Evolutionary conservation across 2,113 vertebrate species (phyloP).

Genomic region (Hippocampus mohnikei): DNA sequence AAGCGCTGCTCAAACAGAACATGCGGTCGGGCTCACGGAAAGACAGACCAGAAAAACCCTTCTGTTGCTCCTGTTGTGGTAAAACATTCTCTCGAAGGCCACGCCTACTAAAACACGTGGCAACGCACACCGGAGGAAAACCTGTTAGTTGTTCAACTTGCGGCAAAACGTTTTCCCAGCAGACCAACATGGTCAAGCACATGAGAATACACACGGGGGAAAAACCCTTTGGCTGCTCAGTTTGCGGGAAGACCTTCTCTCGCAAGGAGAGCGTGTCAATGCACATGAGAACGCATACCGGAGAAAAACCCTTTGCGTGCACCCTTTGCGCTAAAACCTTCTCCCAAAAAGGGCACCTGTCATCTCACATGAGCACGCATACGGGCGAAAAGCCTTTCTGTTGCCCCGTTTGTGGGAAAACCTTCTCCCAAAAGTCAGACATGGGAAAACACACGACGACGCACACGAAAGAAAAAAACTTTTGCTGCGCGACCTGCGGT

Average conservation of each 20-base stretch:
- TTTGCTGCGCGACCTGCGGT: not conserved
- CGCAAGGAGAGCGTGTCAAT: not conserved
- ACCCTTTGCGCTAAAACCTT: not conserved
- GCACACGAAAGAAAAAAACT: not conserved
- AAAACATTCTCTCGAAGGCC: no score
- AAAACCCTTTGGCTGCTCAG: not conserved
- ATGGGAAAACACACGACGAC: not conserved
- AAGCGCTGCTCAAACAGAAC: no score
- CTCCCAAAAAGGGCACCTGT: not conserved
- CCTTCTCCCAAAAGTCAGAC: not conserved
- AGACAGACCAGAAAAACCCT: no score
- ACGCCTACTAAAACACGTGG: no score
- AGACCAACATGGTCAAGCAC: no score
- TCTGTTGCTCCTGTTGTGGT: no score
- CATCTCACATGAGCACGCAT: not conserved
- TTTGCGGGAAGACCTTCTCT: conserved; percentile 2
- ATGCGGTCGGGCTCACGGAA: no score
- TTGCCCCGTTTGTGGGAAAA: not conserved
- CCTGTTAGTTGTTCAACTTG: not conserved
- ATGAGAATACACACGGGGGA: no score
- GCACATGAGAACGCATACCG: not conserved
- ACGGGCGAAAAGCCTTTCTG: not conserved
- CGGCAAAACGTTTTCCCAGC: no score
- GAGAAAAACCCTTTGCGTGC: not conserved
- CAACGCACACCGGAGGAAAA: not conserved